These are phyloP conservation scores for Drosophila saltans DNA, from an alignment of 1,140 invertebrate genomes.

Conservation along the genomic window DNA sequence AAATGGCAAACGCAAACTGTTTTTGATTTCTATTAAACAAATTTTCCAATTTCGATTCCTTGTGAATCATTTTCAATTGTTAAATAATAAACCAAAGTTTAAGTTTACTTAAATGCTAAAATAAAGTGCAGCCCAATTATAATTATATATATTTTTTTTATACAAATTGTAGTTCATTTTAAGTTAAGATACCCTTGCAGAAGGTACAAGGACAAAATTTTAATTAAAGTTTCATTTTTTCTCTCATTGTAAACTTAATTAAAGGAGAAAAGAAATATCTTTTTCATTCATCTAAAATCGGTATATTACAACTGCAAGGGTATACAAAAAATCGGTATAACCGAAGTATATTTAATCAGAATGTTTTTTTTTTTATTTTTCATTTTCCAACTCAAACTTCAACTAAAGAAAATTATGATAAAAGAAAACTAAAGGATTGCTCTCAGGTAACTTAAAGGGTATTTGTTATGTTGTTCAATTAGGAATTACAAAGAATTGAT, in stretches of 20 bases:
- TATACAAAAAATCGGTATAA: background rate
- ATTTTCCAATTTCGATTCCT: slow-evolving; percentile 17
- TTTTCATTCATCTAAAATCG: no score
- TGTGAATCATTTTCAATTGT: slow-evolving; percentile 4
- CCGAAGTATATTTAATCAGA: background rate
- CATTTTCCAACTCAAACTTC: slow-evolving; percentile 11
- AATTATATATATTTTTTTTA: slow-evolving; percentile 2
- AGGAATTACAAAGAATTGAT: slow-evolving; percentile 79
- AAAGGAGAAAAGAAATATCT: no score
- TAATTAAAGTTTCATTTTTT: no score
- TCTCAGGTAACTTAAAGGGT: slow-evolving; percentile 62
- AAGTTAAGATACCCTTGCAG: background rate
- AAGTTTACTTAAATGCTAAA: slow-evolving; percentile 48
- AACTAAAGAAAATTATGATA: slow-evolving; percentile 37
- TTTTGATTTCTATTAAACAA: background rate
- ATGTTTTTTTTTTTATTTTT: background rate
- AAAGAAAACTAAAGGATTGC: slow-evolving; percentile 2
- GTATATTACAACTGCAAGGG: background rate
- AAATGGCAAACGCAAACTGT: slow-evolving; percentile 50
- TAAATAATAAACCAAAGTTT: slow-evolving; percentile 17
- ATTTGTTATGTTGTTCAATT: slow-evolving; percentile 41
- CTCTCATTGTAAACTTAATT: no score
- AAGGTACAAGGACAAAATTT: no score
- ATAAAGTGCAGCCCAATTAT: slow-evolving; percentile 52
- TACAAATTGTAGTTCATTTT: background rate